Percentiles rank a stretch among this genome's conserved stretches.
These are phyloP conservation scores for Beroe ovata DNA, from an alignment of 37 sponge, comb jelly and placozoan genomes.

Conservation along the genomic window DNA sequence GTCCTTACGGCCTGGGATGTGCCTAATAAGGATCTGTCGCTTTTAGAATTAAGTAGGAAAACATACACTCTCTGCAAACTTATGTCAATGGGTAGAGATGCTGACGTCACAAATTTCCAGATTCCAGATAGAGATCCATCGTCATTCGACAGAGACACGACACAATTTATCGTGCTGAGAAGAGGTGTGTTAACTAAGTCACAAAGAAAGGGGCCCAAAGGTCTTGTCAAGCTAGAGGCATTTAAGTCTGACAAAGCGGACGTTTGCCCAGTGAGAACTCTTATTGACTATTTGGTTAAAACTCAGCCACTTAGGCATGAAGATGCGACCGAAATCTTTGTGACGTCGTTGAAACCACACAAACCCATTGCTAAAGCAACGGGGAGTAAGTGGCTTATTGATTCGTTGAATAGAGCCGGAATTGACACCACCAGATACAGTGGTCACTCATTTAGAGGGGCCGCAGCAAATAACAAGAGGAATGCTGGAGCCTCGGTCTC, in stretches of 20 bases:
- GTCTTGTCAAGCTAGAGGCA: neutral
- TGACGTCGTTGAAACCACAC: neutral
- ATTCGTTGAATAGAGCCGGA: neutral
- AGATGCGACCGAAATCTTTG: neutral
- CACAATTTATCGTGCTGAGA: neutral
- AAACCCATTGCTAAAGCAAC: neutral
- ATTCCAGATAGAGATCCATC: neutral
- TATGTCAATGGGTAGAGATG: neutral
- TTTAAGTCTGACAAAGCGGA: neutral
- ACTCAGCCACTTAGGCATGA: neutral
- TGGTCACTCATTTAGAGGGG: conserved; percentile 10
- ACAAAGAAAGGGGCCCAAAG: neutral
- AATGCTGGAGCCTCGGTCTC: neutral
- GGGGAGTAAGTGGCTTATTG: neutral
- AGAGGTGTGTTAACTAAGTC: neutral
- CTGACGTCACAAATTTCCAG: neutral
- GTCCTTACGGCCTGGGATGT: neutral
- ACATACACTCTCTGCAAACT: neutral
- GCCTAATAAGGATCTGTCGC: neutral
- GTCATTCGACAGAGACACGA: neutral
- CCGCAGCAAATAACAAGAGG: neutral
- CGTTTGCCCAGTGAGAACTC: neutral
- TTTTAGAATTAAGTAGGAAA: neutral
- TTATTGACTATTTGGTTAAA: neutral
- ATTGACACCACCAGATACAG: neutral